phyloP scores from a whole-genome alignment of 2,113 vertebrate genomes.

The Sinocyclocheilus rhinocerous region DNA sequence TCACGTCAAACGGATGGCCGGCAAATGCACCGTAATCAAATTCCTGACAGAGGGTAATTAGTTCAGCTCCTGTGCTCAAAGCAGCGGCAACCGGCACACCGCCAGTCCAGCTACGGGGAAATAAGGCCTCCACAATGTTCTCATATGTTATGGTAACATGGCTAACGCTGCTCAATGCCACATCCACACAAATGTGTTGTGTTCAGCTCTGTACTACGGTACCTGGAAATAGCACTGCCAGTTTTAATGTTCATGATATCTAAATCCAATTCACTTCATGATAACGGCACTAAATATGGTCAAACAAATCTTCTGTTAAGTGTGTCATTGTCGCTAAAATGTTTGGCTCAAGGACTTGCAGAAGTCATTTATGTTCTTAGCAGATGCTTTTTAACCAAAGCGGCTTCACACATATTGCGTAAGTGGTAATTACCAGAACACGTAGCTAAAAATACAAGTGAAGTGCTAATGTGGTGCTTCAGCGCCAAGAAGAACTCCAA shows the following conservation, averaged over 20 bases:
- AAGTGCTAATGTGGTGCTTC: slow-evolving; percentile 2
- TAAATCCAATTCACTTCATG: background rate
- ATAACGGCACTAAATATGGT: slow-evolving; percentile 65
- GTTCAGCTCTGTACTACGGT: background rate
- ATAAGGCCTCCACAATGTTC: slow-evolving; percentile 16
- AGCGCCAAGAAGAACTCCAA: slow-evolving; percentile 3
- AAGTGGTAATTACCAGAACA: slow-evolving; percentile 9
- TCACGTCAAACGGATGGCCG: slow-evolving; percentile 36
- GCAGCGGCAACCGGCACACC: slow-evolving; percentile 38
- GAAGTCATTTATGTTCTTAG: slow-evolving; percentile 6
- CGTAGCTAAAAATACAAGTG: slow-evolving; percentile 23
- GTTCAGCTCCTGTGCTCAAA: slow-evolving; percentile 47
- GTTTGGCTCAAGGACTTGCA: slow-evolving; percentile 22
- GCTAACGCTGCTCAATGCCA: background rate
- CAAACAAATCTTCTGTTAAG: slow-evolving; percentile 65
- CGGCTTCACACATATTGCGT: background rate
- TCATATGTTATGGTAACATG: slow-evolving; percentile 1
- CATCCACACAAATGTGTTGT: background rate
- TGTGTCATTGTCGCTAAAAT: slow-evolving; percentile 63
- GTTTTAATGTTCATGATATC: background rate
- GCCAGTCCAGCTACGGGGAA: slow-evolving; percentile 18
- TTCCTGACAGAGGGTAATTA: slow-evolving; percentile 59
- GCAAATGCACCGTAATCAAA: slow-evolving; percentile 55
- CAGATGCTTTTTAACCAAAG: slow-evolving; percentile 7
- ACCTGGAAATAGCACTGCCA: no score